Conservation (phyloP, 2,888 invertebrate species). For the Drosophila kuntzei region DNA sequence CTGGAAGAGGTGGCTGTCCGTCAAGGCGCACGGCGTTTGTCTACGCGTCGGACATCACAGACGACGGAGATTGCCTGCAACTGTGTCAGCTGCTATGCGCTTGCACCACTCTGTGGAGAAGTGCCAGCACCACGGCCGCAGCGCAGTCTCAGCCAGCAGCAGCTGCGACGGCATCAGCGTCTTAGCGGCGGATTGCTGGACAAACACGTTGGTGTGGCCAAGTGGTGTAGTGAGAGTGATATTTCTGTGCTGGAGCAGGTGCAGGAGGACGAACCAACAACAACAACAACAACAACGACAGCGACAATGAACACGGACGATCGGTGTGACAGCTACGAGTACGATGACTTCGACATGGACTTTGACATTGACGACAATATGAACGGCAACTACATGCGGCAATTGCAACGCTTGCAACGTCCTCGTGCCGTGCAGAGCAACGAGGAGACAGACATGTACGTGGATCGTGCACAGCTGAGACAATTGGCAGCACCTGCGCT, state of each 20-base stretch:
- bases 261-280: constrained; percentile 52
- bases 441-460: constrained; percentile 57
- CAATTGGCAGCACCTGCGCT: constrained; percentile 61
- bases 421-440: constrained; percentile 28
- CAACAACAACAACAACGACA: constrained; percentile 6
- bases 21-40: constrained; percentile 63
- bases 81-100: constrained; percentile 83
- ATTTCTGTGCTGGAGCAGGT: constrained; percentile 77
- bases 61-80: constrained; percentile 68
- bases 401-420: constrained; percentile 31
- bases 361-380: constrained; percentile 70
- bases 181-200: constrained; percentile 75
- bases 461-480: constrained; percentile 67
- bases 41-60: constrained; percentile 54
- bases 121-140: constrained; percentile 78
- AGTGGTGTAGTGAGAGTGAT: constrained; percentile 85
- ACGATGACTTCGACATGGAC: constrained; percentile 77
- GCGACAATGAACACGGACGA: constrained; percentile 41
- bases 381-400: constrained; percentile 38
- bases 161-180: constrained; percentile 80
- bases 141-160: constrained; percentile 83
- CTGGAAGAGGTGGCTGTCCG: constrained; percentile 62
- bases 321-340: constrained; percentile 65
- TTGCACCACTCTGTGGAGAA: constrained; percentile 82
- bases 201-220: constrained; percentile 69